These are phyloP conservation scores for Chymomyza procnemis DNA, from an alignment of 2,888 invertebrate genomes.

Conservation along the genomic window DNA sequence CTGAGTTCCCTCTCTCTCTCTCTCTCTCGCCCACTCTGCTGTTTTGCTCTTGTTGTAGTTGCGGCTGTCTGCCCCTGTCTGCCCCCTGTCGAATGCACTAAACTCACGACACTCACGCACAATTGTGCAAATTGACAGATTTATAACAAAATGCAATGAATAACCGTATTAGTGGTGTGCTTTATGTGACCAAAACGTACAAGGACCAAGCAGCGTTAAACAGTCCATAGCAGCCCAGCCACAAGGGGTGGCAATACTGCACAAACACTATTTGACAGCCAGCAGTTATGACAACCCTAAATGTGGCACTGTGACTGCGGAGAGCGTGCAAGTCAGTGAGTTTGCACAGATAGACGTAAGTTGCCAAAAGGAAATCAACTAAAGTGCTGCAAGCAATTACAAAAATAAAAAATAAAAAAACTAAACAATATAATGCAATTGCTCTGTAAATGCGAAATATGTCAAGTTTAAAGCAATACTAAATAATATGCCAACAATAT, in stretches of 20 bases:
- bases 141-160: constrained; percentile 70
- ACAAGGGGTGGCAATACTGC: neutral
- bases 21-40: too few relatives aligned
- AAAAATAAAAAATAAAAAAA: too few relatives aligned
- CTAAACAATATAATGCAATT: too few relatives aligned
- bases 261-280: too few relatives aligned
- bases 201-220: neutral
- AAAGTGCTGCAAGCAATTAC: too few relatives aligned
- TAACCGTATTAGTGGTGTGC: constrained; percentile 51
- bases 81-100: constrained; percentile 47
- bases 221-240: neutral
- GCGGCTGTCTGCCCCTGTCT: constrained; percentile 22
- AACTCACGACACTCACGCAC: constrained; percentile 44
- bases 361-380: neutral
- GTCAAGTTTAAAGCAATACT: too few relatives aligned
- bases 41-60: neutral
- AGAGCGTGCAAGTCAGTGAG: neutral
- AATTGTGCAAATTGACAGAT: constrained; percentile 74
- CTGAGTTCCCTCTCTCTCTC: neutral
- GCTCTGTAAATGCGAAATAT: too few relatives aligned
- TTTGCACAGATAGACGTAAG: neutral
- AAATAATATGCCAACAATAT: too few relatives aligned
- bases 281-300: neutral
- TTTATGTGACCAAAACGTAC: neutral
- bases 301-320: too few relatives aligned